Evolutionary conservation across 2,888 invertebrate species (phyloP).

Genomic region (Acanthosepion lycidas): DNA sequence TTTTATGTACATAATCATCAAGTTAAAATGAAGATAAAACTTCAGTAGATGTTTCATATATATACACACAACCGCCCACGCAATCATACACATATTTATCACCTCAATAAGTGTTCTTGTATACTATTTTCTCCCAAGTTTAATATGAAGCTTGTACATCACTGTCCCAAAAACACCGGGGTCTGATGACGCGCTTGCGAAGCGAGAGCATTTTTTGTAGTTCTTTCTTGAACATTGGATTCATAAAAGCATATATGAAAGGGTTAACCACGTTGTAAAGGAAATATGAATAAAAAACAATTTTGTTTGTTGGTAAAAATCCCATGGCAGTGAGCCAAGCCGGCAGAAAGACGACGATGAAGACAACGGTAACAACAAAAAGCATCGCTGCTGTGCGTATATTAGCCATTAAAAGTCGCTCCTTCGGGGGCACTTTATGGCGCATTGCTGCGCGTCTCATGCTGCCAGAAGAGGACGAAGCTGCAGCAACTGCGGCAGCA

Average conservation of each 20-base stretch:
- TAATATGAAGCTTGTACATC: neutral
- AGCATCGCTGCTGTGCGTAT: slow-evolving; percentile 73
- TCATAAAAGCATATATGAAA: slow-evolving; percentile 74
- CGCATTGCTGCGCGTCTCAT: slow-evolving; percentile 43
- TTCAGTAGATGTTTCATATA: neutral
- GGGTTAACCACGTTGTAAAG: slow-evolving; percentile 73
- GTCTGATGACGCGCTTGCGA: slow-evolving; percentile 46
- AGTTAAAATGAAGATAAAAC: no score
- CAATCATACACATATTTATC: neutral
- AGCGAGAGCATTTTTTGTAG: slow-evolving; percentile 56
- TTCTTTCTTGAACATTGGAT: slow-evolving; percentile 71
- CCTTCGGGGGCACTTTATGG: slow-evolving; percentile 51
- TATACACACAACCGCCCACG: neutral
- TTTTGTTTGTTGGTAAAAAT: slow-evolving; percentile 59
- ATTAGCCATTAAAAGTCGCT: slow-evolving; percentile 63
- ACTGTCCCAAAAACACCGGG: neutral
- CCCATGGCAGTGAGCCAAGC: slow-evolving; percentile 69
- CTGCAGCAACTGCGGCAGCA: slow-evolving; percentile 34
- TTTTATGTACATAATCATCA: no score
- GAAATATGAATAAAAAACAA: slow-evolving; percentile 73
- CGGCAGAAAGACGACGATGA: slow-evolving; percentile 71
- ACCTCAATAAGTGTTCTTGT: neutral
- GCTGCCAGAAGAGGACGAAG: slow-evolving; percentile 22
- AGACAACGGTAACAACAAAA: slow-evolving; percentile 73
- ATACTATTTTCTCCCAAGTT: neutral